Evolutionary conservation across 2,888 invertebrate species (phyloP), one percentile per base, ranked within the genome.

Genomic region (Neocrepidodera transversa): DNA sequence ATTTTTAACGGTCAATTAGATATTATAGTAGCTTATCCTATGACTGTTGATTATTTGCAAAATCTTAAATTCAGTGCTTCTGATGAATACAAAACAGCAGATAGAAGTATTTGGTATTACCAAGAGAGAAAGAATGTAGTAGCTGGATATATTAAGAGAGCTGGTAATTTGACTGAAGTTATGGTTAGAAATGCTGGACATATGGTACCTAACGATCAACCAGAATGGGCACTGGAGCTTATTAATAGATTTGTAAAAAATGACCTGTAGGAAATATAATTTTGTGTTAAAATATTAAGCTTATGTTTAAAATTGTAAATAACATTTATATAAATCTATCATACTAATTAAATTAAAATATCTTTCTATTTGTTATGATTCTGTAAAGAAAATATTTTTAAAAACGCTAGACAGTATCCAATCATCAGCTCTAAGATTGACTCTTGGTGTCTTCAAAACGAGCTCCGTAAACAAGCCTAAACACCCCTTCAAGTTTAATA

Each of bases 1-100:
- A 83, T 94, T 54, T 95, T 94, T 76, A 93, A 87, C 74, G 95
- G 95, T 0, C 95, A 95, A 74, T 76, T 95, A 61, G 95, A 96
- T 75, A 87, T 95, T 8, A 91, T 94, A 62, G 90, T 93, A 0
- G 92, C 93, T 0, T 92, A 92, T 78, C 91, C 93, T 0, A 74
- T 91, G 50, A 94, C 93, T 0, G 84, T 89, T 16, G 89, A 88
- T 72, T 93, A 90, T 76, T 78, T 95, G 18, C 81, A 84, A 61
- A 82, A 85, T 17, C 80, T 93, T 1, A 83, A 87, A 30, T 93
- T 92, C 80, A 82, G 80, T 10, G 85, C 84, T 0, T 79, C 86
- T 0, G 82, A 81, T 0, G 82, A 84, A 0, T 93, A 90, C 75
- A 85, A 83, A 68, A 80, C 77, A 0, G 87, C 90, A 0, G 80